A percentile compares a stretch with the other conserved stretches of the same genome.
phyloP scores from a whole-genome alignment of 1,140 invertebrate genomes.

The Diorhabda sublineata region DNA sequence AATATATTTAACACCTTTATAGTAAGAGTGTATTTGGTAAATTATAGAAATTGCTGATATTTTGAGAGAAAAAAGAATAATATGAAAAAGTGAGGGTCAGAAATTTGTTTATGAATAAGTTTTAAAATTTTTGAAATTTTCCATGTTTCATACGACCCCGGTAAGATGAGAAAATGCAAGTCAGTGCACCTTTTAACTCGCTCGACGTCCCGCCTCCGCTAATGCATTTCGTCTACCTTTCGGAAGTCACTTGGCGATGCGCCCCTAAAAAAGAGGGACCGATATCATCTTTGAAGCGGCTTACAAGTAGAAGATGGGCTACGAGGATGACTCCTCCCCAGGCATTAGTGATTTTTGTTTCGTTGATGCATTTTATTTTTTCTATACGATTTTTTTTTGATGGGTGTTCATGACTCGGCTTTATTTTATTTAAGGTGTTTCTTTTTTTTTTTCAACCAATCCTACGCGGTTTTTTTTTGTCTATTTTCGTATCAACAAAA shows the following conservation, averaged over 20 bases:
- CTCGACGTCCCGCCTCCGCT: background rate
- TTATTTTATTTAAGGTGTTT: background rate
- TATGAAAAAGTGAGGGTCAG: no score
- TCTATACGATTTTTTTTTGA: background rate
- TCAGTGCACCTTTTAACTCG: constrained; percentile 1
- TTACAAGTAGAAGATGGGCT: background rate
- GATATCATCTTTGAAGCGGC: background rate
- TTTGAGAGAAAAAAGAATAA: no score
- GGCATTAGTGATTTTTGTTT: constrained; percentile 2
- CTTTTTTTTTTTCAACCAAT: background rate
- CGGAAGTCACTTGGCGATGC: background rate
- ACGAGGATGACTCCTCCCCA: background rate
- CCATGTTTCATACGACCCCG: background rate
- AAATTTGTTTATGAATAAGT: no score
- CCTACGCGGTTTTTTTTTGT: no score
- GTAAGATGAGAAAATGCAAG: background rate
- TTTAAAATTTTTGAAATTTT: background rate
- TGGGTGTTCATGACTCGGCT: background rate
- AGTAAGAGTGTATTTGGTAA: no score
- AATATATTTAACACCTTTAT: no score
- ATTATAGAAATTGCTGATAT: no score
- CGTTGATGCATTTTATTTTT: background rate
- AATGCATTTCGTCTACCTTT: background rate
- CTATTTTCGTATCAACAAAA: no score
- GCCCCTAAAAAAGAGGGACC: background rate